phyloP scores from a whole-genome alignment of 2,113 vertebrate species.

The Synodontis membranacea region DNA sequence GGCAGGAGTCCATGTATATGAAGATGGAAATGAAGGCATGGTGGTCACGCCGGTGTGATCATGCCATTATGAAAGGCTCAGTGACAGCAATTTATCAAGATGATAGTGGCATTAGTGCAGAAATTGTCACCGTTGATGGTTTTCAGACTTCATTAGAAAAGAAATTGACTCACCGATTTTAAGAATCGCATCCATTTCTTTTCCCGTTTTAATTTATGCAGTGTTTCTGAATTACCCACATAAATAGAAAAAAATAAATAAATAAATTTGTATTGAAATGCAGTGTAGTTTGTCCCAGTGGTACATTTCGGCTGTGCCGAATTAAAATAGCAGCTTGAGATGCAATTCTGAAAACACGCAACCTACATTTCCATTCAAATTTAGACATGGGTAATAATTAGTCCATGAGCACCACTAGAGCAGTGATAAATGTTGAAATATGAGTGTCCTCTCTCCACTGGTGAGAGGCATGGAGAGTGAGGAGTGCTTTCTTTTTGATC shows the following conservation, averaged over 20 bases:
- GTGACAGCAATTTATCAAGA: slow-evolving; percentile 49
- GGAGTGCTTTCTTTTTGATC: slow-evolving; percentile 51
- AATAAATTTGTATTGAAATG: neutral
- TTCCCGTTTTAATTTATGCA: neutral
- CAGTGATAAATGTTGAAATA: neutral
- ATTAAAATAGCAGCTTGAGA: slow-evolving; percentile 4
- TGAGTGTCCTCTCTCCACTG: slow-evolving; percentile 11
- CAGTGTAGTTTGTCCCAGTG: neutral
- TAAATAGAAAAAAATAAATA: neutral
- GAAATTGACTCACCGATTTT: slow-evolving; percentile 13
- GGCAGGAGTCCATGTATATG: slow-evolving; percentile 4
- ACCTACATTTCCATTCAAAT: slow-evolving; percentile 6
- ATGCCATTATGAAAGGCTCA: slow-evolving; percentile 47
- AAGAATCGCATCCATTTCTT: neutral
- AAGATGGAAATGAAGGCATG: slow-evolving; percentile 50
- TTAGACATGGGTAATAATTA: slow-evolving; percentile 10
- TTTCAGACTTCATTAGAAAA: slow-evolving; percentile 30
- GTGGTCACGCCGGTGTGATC: slow-evolving; percentile 54
- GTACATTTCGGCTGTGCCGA: neutral
- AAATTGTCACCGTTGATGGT: neutral
- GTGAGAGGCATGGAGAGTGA: slow-evolving; percentile 13
- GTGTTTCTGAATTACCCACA: neutral
- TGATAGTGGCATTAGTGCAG: slow-evolving; percentile 9
- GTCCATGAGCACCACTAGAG: neutral
- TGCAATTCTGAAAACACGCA: neutral